Evolutionary conservation across 2,797 vertebrate species (phyloP), one percentile per base, ranked within the genome.

Genomic region (Tadarida brasiliensis): DNA sequence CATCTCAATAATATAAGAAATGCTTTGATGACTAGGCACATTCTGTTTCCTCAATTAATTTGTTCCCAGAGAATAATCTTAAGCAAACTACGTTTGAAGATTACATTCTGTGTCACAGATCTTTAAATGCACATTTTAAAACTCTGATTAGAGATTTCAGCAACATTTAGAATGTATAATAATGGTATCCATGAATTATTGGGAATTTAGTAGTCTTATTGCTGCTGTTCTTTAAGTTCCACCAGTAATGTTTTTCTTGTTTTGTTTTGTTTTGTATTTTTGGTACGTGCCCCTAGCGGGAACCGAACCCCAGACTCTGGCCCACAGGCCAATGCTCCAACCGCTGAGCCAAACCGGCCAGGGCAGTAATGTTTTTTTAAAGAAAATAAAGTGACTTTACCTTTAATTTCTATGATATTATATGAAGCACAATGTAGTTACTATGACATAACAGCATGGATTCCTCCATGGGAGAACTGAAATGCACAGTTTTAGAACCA

Each of bases 61-160:
- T 92, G 28, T 81, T 88, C 8, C 30, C 68, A 93, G 63, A 88
- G 30, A 94, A 71, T 80, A 87, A 91, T 70, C 35, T 61, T 54
- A 70, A 96, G 16, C 17, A 94, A 93, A 81, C 16, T 88, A 44
- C n/a, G 92, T 85, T 85, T 83, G 51, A 84, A 91, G 39, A 80
- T 84, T 84, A 76, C 59, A 10, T 84, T 71, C 59, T 76, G 4
- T 86, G 63, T 84, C 73, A 76, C 35, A 76, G 35, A 81, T 35
- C 44, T 89, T 95, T 85, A 88, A 96, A 91, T 63, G 68, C 5
- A 84, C 3, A 11, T 92, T 94, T 86, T 81, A 92, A 87, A 78
- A 59, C 19, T 81, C 76, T 61, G 15, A 84, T 78, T 35, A 70
- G 51, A 92, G 24, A 68, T 16, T 70, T 80, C 57, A 82, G 51